These are phyloP conservation scores for Notolabrus celidotus DNA, from an alignment of 2,797 vertebrate genomes.

Conservation along the genomic window DNA sequence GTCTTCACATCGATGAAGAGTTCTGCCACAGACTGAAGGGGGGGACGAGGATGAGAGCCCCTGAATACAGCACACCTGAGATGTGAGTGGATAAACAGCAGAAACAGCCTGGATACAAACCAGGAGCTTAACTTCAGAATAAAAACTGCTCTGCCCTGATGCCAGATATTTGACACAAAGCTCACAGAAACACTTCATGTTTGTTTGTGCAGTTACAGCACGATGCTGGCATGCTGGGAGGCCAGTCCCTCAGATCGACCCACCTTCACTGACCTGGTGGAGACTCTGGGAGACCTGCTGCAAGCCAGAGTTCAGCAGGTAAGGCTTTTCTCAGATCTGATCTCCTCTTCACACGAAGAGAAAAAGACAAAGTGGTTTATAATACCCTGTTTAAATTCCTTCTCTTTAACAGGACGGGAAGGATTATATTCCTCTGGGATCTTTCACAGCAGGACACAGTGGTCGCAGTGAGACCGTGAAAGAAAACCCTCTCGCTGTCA, in stretches of 20 bases:
- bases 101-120: neutral
- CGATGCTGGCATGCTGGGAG: conserved; percentile 95
- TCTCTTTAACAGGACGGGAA: conserved; percentile 88
- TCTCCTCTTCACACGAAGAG: neutral
- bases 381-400: neutral
- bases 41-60: conserved; percentile 93
- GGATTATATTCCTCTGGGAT: conserved; percentile 92
- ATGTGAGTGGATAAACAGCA: conserved; percentile 80
- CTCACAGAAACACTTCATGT: neutral
- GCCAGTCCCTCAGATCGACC: conserved; percentile 88
- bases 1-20: conserved; percentile 94
- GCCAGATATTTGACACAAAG: neutral
- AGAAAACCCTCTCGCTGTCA: conserved; percentile 74
- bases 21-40: conserved; percentile 93
- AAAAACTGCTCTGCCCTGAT: neutral
- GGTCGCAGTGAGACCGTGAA: conserved; percentile 46
- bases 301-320: conserved; percentile 93
- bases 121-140: neutral
- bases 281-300: conserved; percentile 92
- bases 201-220: conserved; percentile 88
- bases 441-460: conserved; percentile 72
- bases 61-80: conserved; percentile 93
- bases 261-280: conserved; percentile 89
- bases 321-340: conserved; percentile 17
- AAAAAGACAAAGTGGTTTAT: neutral